Percentiles rank a stretch among this genome's conserved stretches.
Conservation (phyloP, 1,140 invertebrate genomes). For the Drosophila littoralis region DNA sequence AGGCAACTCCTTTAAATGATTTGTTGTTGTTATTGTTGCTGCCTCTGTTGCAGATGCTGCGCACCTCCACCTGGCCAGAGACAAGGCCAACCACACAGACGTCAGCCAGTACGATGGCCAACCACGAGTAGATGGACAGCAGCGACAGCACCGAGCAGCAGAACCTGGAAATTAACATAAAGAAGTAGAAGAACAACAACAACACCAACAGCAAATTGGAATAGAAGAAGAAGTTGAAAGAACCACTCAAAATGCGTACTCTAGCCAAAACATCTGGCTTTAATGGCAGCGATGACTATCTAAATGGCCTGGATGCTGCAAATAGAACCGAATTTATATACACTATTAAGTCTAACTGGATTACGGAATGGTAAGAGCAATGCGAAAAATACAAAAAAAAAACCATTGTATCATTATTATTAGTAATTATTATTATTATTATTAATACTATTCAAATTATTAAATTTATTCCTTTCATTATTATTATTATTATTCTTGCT, state of each 20-base stretch:
- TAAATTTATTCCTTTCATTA: no score
- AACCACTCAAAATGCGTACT: slow-evolving; percentile 86
- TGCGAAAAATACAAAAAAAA: neutral
- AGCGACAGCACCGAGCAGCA: slow-evolving; percentile 34
- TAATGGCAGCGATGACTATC: slow-evolving; percentile 60
- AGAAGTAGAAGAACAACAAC: slow-evolving; percentile 17
- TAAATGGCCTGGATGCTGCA: slow-evolving; percentile 48
- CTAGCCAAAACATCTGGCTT: slow-evolving; percentile 88
- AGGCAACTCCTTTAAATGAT: slow-evolving; percentile 23
- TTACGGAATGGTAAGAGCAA: slow-evolving; percentile 87
- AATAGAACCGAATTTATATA: slow-evolving; percentile 88
- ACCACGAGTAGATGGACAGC: slow-evolving; percentile 39
- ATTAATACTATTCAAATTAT: no score
- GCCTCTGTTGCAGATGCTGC: slow-evolving; percentile 56
- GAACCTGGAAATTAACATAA: slow-evolving; percentile 53
- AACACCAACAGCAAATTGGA: slow-evolving; percentile 1
- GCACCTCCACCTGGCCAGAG: slow-evolving; percentile 45
- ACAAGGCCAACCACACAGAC: slow-evolving; percentile 47
- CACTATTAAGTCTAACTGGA: slow-evolving; percentile 88
- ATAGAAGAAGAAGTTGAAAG: neutral
- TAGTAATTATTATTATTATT: neutral
- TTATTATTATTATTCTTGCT: no score
- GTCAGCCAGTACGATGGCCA: slow-evolving; percentile 48
- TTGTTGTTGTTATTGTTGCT: slow-evolving; percentile 33
- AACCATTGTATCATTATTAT: neutral